Conservation (phyloP, 2,113 vertebrate species). For the Verasper variegatus region DNA sequence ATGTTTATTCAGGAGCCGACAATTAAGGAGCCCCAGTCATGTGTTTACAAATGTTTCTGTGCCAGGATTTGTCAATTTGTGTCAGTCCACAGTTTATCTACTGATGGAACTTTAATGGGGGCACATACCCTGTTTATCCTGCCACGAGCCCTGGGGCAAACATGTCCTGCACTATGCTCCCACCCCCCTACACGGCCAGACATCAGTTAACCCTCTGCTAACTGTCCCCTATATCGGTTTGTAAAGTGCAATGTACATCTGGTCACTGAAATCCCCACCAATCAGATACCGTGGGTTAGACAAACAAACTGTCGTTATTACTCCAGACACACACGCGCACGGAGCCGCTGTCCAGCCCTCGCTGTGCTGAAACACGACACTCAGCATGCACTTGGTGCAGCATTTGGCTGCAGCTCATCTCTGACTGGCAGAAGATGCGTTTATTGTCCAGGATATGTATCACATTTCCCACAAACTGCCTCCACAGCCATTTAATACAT, state of each 20-base stretch:
- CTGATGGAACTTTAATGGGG: slow-evolving; percentile 63
- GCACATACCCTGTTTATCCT: slow-evolving; percentile 52
- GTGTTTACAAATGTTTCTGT: slow-evolving; percentile 31
- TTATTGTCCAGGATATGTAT: slow-evolving; percentile 30
- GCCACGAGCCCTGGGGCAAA: slow-evolving; percentile 43
- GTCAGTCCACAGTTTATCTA: slow-evolving; percentile 58
- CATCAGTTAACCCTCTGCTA: slow-evolving; percentile 55
- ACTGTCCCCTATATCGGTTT: slow-evolving; percentile 52
- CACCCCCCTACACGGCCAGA: slow-evolving; percentile 10
- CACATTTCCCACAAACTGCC: slow-evolving; percentile 9
- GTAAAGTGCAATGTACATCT: slow-evolving; percentile 30
- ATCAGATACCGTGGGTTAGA: slow-evolving; percentile 15
- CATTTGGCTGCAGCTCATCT: not conserved
- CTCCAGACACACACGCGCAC: slow-evolving; percentile 9
- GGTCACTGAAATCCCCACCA: slow-evolving; percentile 24
- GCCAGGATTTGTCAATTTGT: slow-evolving; percentile 46
- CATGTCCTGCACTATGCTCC: not conserved
- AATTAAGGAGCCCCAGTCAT: slow-evolving; percentile 13
- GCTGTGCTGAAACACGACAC: slow-evolving; percentile 61
- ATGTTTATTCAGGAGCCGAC: not conserved
- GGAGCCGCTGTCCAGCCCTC: slow-evolving; percentile 68
- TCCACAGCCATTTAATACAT: slow-evolving; percentile 6
- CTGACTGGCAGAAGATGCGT: slow-evolving; percentile 19
- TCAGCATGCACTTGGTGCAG: slow-evolving; percentile 1
- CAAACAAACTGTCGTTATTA: slow-evolving; percentile 36